These are phyloP conservation scores for Acipenser ruthenus DNA, from an alignment of 2,797 vertebrate species.

Conservation along the genomic window DNA sequence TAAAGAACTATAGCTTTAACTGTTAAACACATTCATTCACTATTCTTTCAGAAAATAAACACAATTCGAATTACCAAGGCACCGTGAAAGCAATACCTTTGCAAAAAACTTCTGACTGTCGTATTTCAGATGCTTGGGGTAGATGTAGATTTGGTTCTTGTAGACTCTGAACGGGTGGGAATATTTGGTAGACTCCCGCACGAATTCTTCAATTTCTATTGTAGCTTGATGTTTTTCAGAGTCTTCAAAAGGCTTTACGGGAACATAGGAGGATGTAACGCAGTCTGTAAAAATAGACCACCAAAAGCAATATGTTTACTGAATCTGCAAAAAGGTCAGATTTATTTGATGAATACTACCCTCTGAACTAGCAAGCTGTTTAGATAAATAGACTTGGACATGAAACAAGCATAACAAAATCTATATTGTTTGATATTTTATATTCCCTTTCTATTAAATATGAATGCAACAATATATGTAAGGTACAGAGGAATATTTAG, in stretches of 20 bases:
- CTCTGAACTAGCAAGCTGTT: too few relatives aligned
- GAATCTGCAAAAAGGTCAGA: too few relatives aligned
- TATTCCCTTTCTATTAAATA: constrained; percentile 1
- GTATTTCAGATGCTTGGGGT: constrained; percentile 95
- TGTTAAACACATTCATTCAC: neutral
- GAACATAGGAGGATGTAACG: constrained; percentile 86
- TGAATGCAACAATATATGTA: neutral
- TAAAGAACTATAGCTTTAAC: too few relatives aligned
- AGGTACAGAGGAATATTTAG: too few relatives aligned
- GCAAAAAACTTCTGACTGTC: constrained; percentile 95
- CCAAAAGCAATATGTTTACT: too few relatives aligned
- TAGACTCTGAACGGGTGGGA: constrained; percentile 84
- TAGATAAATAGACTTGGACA: too few relatives aligned
- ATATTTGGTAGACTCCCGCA: constrained; percentile 81
- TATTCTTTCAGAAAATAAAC: neutral
- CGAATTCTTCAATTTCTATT: constrained; percentile 90
- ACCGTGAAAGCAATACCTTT: constrained; percentile 62
- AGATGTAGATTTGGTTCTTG: constrained; percentile 92
- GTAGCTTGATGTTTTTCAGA: constrained; percentile 69
- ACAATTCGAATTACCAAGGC: neutral
- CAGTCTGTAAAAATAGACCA: constrained; percentile 59
- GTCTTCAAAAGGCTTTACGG: constrained; percentile 83
- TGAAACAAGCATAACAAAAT: neutral
- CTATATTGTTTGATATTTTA: neutral
- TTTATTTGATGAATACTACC: too few relatives aligned